Base-by-base conservation (phyloP, 2,113 vertebrate species). In the Lipophrys pholis region DNA sequence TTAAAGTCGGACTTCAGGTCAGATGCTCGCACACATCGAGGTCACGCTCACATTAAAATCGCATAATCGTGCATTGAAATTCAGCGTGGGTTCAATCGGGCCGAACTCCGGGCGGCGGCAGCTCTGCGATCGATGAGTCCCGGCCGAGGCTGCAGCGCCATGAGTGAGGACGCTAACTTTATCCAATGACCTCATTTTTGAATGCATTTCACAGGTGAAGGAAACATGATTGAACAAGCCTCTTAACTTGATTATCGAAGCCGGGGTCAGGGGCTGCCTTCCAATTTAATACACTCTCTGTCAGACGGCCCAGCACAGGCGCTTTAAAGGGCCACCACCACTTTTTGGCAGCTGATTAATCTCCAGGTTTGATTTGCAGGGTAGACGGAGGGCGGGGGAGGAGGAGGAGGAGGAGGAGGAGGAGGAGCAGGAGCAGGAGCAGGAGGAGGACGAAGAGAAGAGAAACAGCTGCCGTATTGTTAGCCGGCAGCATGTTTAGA, bases 171-270 rank as follows among this genome's bases (percentile, higher is more conserved):
- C 16, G 3, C 48, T 6, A 48, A 50, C 72, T 48, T 73, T 51
- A 73, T 71, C 40, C 17, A 54, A 35, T 76, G 62, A 82, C 75
- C 75, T 76, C 17, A 52, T 82, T 70, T 72, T 57, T 43, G 40
- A 5, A 48, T 78, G 58, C 38, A 42, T 56, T 69, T 52, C 45
- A 38, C 59, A 73, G 77, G 69, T 84, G 67, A 73, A 52, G 48
- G 59, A 50, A 69, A 59, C 69, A 51, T 6, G 46, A 62, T 35
- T 52, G 55, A 83, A 83, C 60, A 62, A 56, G 45, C 36, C 62
- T 82, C 60, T 80, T 49, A 46, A 67, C 64, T 74, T 83, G 65
- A 82, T 82, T 83, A 83, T 67, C 53, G 67, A 53, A 65, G 54
- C 58, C 11, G 48, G 15, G 63, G 56, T 79, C 40, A 65, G 55